Conservation (phyloP, 2,888 invertebrate species). For the Ctenicera cuprea region DNA sequence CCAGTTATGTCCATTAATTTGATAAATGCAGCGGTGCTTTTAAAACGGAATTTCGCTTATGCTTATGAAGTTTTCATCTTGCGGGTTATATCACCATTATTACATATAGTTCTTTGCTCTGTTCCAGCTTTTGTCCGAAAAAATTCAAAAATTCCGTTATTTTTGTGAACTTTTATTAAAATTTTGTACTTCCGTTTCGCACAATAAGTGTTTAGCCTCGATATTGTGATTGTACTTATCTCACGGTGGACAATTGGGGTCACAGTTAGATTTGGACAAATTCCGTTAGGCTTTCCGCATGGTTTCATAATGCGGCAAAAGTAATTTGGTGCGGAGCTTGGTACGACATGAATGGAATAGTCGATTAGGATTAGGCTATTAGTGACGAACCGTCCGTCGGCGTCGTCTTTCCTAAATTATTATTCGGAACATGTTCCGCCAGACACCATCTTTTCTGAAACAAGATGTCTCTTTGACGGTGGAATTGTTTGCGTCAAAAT, state of each 20-base stretch:
- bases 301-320: slow-evolving; percentile 36
- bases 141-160: not conserved
- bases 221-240: slow-evolving; percentile 5
- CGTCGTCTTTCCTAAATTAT: slow-evolving; percentile 24
- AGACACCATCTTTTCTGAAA: slow-evolving; percentile 21
- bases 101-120: too few species aligned
- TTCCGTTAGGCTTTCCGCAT: slow-evolving; percentile 36
- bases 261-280: slow-evolving; percentile 27
- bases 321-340: slow-evolving; percentile 37
- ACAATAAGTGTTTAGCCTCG: not conserved
- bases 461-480: slow-evolving; percentile 13
- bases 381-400: slow-evolving; percentile 25
- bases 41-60: too few species aligned
- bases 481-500: not conserved
- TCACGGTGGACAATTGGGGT: slow-evolving; percentile 22
- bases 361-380: slow-evolving; percentile 29
- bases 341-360: slow-evolving; percentile 41
- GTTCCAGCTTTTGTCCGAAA: too few species aligned
- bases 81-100: too few species aligned
- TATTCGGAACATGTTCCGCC: slow-evolving; percentile 28
- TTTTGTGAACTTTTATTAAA: slow-evolving; percentile 4
- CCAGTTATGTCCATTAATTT: too few species aligned
- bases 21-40: too few species aligned
- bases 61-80: too few species aligned
- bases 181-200: not conserved